Conservation (phyloP, 2,888 invertebrate species). For the Netelia fuscicornis region DNA sequence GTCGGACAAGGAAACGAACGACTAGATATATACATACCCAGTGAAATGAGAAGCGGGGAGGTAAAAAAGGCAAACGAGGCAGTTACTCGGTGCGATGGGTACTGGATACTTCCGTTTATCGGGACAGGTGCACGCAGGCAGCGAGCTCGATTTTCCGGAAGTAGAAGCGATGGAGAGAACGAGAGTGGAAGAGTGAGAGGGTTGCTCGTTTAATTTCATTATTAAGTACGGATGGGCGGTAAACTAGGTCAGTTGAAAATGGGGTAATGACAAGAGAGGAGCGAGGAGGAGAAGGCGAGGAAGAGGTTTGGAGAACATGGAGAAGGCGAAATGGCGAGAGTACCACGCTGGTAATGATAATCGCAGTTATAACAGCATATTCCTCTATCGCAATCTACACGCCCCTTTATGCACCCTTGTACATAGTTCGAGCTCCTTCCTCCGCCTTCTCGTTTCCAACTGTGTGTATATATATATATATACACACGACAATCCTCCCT, state of each 20-base stretch:
- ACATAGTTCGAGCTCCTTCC: neutral
- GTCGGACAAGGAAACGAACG: conserved; percentile 15
- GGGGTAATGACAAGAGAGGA: conserved; percentile 51
- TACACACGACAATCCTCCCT: neutral
- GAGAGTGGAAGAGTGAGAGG: conserved; percentile 1
- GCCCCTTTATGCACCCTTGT: neutral
- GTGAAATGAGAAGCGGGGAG: conserved; percentile 4
- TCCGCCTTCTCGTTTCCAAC: conserved; percentile 3
- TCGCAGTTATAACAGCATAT: conserved; percentile 51
- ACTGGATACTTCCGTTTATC: conserved; percentile 58
- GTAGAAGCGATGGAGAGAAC: conserved; percentile 12
- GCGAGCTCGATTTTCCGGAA: conserved; percentile 28
- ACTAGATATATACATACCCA: neutral
- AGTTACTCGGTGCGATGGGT: conserved; percentile 23
- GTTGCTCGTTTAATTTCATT: conserved; percentile 64
- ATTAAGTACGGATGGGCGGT: conserved; percentile 61
- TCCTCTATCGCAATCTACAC: conserved; percentile 4
- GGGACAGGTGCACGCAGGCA: conserved; percentile 43
- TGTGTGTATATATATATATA: neutral
- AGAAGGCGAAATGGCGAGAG: conserved; percentile 34
- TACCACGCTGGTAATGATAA: conserved; percentile 48
- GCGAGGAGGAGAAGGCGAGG: neutral
- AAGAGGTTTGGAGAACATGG: neutral
- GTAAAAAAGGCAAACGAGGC: conserved; percentile 9
- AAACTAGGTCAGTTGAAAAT: conserved; percentile 64